Evolutionary conservation across 2,797 vertebrate genomes (phyloP).

Genomic region (Myotis myotis): DNA sequence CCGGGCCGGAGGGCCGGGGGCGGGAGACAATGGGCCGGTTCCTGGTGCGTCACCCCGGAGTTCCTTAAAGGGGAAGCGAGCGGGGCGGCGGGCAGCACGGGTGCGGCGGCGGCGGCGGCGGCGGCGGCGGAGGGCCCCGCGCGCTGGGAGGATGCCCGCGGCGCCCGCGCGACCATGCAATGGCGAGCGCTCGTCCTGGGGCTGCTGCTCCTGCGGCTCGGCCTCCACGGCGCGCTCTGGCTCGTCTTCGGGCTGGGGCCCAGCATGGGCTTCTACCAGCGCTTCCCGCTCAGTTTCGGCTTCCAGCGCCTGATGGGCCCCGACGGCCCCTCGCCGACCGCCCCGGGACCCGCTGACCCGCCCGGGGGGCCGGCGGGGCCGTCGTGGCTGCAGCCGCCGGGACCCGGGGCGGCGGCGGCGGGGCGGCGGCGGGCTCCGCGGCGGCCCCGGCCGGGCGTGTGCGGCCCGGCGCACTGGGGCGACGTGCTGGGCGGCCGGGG

Average conservation of each 20-base stretch:
- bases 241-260: constrained; percentile 90
- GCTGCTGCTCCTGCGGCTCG: constrained; percentile 92
- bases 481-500: constrained; percentile 84
- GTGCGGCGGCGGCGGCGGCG: not conserved
- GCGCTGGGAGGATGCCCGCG: constrained; percentile 75
- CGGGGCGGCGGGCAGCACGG: not conserved
- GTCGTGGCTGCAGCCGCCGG: constrained; percentile 81
- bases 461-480: constrained; percentile 84
- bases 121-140: constrained; percentile 38
- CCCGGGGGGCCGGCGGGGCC: constrained; percentile 7
- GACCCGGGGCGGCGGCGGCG: constrained; percentile 82
- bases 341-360: not conserved
- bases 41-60: constrained; percentile 68
- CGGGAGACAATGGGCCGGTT: constrained; percentile 39
- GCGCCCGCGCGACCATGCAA: constrained; percentile 90
- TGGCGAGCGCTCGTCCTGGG: constrained; percentile 95
- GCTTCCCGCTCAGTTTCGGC: constrained; percentile 84
- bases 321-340: not conserved
- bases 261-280: constrained; percentile 89
- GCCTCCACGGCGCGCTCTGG: constrained; percentile 90
- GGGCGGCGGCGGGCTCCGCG: constrained; percentile 76
- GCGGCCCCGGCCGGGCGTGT: constrained; percentile 64
- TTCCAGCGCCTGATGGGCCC: constrained; percentile 54
- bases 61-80: constrained; percentile 63
- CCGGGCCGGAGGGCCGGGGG: not conserved